Evolutionary conservation across 2,888 invertebrate genomes (phyloP), one percentile per base, ranked within the genome.

Genomic region (Aleiodes testaceus): DNA sequence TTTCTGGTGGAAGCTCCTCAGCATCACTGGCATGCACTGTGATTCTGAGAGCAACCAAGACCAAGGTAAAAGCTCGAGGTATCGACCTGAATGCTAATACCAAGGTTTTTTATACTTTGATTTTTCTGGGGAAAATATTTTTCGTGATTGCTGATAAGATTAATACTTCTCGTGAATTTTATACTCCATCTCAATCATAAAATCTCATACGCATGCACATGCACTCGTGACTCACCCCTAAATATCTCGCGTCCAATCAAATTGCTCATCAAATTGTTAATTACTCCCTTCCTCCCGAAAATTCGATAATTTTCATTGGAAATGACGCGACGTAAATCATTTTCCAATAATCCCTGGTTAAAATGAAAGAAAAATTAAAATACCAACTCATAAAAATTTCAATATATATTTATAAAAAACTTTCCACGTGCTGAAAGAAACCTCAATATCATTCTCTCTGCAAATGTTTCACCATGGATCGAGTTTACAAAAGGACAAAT

Each of bases 31-130:
- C 64, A 72, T 66, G 50, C 50, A 36, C 64, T 26, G 65, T 70
- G 70, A 70, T 73, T 73, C 66, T 63, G 49, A 70, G 50, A 70
- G 66, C 64, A 55, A 42, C 65, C 36, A 66, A 36, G 9, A 36
- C 9, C 67, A 71, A 66, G 53, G 36, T 44, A 47, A 55, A 65
- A 66, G 45, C 65, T 42, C 20, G 30, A 52, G 36, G 47, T 61
- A 59, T 61, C 61, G 22, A 49, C 66, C 50, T 59, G 63, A 68
- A 68, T 72, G 53, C 47, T 68, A 63, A 68, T 65, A 47, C 36
- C 36, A 22, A 36, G 2, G 6, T 36, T 36, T 36, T 36, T 11
- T 36, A 36, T 9, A 6, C 9, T 36, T 36, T 36, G 4, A 36
- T 36, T 36, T 36, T 36, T 36, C 2, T 7, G 9, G 7, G 7